Evolutionary conservation across 2,888 invertebrate genomes (phyloP), one percentile per base, ranked within the genome.

Genomic region (Pegoplata infirma): DNA sequence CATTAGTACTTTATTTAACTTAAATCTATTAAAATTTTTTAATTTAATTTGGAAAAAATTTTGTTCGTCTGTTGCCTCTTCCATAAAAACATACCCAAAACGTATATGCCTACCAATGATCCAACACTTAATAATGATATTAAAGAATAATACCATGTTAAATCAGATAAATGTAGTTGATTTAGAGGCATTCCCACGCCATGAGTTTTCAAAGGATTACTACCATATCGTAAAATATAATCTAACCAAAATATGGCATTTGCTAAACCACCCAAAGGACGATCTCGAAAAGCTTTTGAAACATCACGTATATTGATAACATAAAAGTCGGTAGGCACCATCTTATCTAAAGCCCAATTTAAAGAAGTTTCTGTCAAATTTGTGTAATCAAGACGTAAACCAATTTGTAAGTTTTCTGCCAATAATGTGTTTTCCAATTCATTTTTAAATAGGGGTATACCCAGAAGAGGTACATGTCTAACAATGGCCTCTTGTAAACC

Each of bases 201-300:
- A 4, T 83, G 77, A 3, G 89, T 87, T 71, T 85, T 86, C 3
- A 90, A 72, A 19, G 88, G 86, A 1, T 83, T 80, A 2, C 86
- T 89, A 12, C 89, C 89, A 56, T 89, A 87, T 1, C 90, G 84
- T 8, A 88, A 81, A 8, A 89, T 85, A 68, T 90, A 90, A 64
- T 90, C 89, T 6, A 90, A 85, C 90, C 90, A 90, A 82, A 86
- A 90, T 16, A 90, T 82, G 16, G 89, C 87, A 1, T 83, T 86
- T 19, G 90, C 89, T 55, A 90, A 76, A 0, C 90, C 87, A 0
- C 88, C 87, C 19, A 87, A 58, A 0, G 88, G 89, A 46, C 90
- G 87, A 74, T 90, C 90, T 14, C 88, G 87, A 76, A 86, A 90
- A 58, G 86, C 85, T 21, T 83, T 82, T 2, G 90, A 89, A 7